Conservation (phyloP, 2,113 vertebrate genomes). For the Perognathus longimembris region DNA sequence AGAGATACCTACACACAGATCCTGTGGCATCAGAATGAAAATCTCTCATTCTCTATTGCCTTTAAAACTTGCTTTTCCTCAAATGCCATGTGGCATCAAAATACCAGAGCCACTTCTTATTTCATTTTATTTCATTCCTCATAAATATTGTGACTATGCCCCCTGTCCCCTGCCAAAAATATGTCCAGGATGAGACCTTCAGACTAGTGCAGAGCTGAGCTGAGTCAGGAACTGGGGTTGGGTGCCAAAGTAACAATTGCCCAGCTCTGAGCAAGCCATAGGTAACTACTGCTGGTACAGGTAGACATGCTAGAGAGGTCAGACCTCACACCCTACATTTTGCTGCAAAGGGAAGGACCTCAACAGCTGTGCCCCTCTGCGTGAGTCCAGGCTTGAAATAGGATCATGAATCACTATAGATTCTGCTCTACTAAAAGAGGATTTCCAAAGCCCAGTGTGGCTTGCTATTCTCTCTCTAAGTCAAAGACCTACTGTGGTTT, state of each 20-base stretch:
- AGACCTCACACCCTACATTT: background rate
- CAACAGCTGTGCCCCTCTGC: background rate
- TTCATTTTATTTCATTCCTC: slow-evolving; percentile 44
- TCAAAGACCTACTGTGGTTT: slow-evolving; percentile 41
- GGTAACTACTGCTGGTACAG: background rate
- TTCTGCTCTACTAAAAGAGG: background rate
- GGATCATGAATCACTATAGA: background rate
- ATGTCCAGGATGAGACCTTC: background rate
- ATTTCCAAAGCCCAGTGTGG: background rate
- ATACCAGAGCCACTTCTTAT: slow-evolving; percentile 9
- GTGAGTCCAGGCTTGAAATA: background rate
- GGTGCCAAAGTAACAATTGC: background rate
- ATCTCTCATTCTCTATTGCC: background rate
- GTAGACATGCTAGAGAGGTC: background rate
- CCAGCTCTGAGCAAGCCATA: background rate
- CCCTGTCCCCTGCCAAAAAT: background rate
- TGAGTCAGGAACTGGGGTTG: background rate
- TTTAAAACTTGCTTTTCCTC: slow-evolving; percentile 21
- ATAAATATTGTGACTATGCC: background rate
- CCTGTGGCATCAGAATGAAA: slow-evolving; percentile 30
- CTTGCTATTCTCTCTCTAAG: background rate
- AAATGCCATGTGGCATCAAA: slow-evolving; percentile 19
- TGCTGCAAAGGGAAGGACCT: background rate
- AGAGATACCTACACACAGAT: background rate
- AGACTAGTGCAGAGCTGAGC: background rate